Base-by-base conservation (phyloP, 2,888 invertebrate genomes). In the Drosophila picticornis region DNA sequence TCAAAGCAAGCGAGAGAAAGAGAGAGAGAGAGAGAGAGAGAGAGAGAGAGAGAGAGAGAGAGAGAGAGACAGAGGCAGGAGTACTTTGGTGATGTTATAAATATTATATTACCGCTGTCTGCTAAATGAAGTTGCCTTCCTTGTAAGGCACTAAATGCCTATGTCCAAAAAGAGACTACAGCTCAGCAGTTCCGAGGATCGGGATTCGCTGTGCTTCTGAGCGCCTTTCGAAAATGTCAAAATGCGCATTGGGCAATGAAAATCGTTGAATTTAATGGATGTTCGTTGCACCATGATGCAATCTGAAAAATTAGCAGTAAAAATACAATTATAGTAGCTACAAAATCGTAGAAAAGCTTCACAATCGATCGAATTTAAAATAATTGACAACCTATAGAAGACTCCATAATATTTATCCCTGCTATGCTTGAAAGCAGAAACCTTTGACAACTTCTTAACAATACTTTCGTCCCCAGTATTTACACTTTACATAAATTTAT, bases 71-170 rank as follows among this genome's bases (percentile, higher is more conserved):
- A 36, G 48, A 11, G 53, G 34, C 40, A 36, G 48, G 10, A 50
- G 34, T 53, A 64, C 32, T 62, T 75, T 25, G 59, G 56, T 57
- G 64, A 57, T 75, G 75, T 43, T 69, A 75, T 60, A 73, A 73
- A 77, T 77, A 77, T 70, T 67, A 72, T 80, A 72, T 78, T 80
- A 59, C 46, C 48, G 56, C 46, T 46, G 31, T 43, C 40, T 25
- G 67, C 68, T 72, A 75, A 75, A 75, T 75, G 72, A 78, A 81
- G 69, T 62, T 66, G 75, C 62, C 75, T 70, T 75, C 82, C 80
- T 70, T 80, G 72, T 79, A 81, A 66, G 67, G 74, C 74, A 66
- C 60, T 80, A 64, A 78, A 78, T 73, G 76, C 67, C 58, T 50
- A 64, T 77, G 78, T 57, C 78, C 78, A 77, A 72, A 77, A 58